These are phyloP conservation scores for Cebus imitator DNA, from an alignment of 2,113 vertebrate species.

Conservation along the genomic window DNA sequence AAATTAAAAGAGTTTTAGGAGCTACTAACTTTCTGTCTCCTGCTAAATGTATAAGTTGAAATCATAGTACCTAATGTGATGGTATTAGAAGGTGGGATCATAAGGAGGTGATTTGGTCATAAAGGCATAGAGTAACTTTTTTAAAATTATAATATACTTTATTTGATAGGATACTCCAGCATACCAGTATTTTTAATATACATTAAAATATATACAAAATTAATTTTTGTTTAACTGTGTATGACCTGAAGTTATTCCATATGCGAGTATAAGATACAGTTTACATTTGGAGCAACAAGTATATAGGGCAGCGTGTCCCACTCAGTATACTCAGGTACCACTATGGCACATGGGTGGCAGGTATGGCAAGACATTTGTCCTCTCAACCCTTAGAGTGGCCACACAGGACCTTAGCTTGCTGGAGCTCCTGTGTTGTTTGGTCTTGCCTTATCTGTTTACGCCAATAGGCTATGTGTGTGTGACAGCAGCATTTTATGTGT, in stretches of 20 bases:
- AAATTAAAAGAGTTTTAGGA: neutral
- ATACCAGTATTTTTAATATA: neutral
- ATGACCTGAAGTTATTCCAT: neutral
- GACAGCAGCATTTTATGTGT: fast-evolving
- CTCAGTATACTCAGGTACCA: neutral
- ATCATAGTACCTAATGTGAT: neutral
- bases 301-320: neutral
- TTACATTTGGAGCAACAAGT: neutral
- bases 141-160: neutral
- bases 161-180: neutral
- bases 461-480: neutral
- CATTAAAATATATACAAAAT: neutral
- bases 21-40: neutral
- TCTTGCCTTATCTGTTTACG: neutral
- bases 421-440: neutral
- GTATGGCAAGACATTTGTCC: neutral
- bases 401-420: neutral
- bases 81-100: neutral
- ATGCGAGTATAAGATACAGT: neutral
- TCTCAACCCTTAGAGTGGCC: fast-evolving
- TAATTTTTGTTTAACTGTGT: neutral
- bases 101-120: neutral
- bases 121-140: neutral
- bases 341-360: neutral
- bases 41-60: neutral